Evolutionary conservation across 1,140 invertebrate species (phyloP).

Genomic region (Atta colombica): DNA sequence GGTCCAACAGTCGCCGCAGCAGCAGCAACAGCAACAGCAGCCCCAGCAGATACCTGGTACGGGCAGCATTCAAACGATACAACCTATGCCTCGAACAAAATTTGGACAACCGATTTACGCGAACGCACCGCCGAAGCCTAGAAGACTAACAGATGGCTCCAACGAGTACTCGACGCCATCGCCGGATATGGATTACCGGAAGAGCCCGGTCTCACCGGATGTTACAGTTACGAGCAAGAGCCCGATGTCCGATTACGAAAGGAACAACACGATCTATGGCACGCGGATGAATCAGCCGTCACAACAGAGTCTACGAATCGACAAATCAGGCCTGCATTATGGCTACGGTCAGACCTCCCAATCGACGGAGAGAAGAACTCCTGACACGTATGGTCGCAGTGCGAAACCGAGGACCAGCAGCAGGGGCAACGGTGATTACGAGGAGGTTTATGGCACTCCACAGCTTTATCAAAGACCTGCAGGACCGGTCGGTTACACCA

Average conservation of each 20-base stretch:
- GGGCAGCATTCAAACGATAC: constrained; percentile 73
- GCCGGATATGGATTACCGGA: constrained; percentile 81
- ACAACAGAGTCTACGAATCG: constrained; percentile 80
- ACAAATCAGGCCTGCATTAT: constrained; percentile 83
- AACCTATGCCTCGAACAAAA: constrained; percentile 76
- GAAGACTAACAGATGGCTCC: constrained; percentile 88
- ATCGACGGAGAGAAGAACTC: constrained; percentile 90
- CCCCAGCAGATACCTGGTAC: constrained; percentile 45
- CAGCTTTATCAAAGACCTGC: constrained; percentile 86
- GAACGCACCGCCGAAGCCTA: constrained; percentile 95
- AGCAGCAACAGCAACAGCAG: constrained; percentile 71
- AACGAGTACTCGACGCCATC: constrained; percentile 92
- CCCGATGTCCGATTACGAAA: constrained; percentile 79
- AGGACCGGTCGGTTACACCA: constrained; percentile 85
- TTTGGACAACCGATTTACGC: constrained; percentile 92
- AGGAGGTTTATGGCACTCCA: constrained; percentile 90
- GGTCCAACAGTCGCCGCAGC: constrained; percentile 42
- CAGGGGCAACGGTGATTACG: constrained; percentile 89
- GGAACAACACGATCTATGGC: constrained; percentile 80
- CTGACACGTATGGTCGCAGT: constrained; percentile 93
- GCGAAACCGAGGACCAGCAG: constrained; percentile 81
- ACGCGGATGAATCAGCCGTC: constrained; percentile 76
- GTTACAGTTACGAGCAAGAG: constrained; percentile 76
- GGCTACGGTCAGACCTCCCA: constrained; percentile 77
- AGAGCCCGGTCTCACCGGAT: constrained; percentile 79